Percentiles rank a stretch among this genome's conserved stretches.
phyloP scores from a whole-genome alignment of 2,113 vertebrate species.

The Toxotes chatareus region DNA sequence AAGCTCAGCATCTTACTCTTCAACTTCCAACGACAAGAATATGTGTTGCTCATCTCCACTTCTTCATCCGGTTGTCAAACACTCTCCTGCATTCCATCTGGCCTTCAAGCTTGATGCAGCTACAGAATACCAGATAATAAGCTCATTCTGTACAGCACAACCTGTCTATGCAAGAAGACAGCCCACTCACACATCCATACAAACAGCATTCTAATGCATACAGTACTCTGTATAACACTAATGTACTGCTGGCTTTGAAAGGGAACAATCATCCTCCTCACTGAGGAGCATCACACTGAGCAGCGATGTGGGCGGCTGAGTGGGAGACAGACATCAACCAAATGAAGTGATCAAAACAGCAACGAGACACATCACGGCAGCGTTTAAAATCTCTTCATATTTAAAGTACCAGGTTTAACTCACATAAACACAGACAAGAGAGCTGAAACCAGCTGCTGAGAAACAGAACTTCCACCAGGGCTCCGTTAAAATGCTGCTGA shows the following conservation, averaged over 20 bases:
- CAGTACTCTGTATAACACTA: neutral
- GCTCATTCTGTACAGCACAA: constrained; percentile 26
- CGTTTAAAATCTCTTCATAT: constrained; percentile 53
- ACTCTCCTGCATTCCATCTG: constrained; percentile 12
- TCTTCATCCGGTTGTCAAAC: constrained; percentile 17
- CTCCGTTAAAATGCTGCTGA: constrained; percentile 14
- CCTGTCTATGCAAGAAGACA: constrained; percentile 12
- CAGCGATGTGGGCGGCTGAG: constrained; percentile 25
- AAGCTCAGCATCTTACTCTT: constrained; percentile 29
- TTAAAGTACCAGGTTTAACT: constrained; percentile 33
- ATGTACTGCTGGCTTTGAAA: constrained; percentile 12
- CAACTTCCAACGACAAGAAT: neutral
- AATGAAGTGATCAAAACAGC: constrained; percentile 51
- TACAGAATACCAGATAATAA: constrained; percentile 29
- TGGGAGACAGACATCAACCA: constrained; percentile 43
- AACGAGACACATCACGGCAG: neutral
- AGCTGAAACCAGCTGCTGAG: constrained; percentile 10
- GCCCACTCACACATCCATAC: constrained; percentile 24
- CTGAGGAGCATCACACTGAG: constrained; percentile 23
- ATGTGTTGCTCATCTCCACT: constrained; percentile 11
- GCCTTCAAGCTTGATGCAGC: constrained; percentile 4
- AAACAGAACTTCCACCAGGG: neutral
- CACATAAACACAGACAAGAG: constrained; percentile 12
- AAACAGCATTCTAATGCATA: neutral
- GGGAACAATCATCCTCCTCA: constrained; percentile 37